Percentiles rank a stretch among this genome's conserved stretches.
Evolutionary conservation across 2,888 invertebrate genomes (phyloP).

Genomic region (Nesidiocoris tenuis): DNA sequence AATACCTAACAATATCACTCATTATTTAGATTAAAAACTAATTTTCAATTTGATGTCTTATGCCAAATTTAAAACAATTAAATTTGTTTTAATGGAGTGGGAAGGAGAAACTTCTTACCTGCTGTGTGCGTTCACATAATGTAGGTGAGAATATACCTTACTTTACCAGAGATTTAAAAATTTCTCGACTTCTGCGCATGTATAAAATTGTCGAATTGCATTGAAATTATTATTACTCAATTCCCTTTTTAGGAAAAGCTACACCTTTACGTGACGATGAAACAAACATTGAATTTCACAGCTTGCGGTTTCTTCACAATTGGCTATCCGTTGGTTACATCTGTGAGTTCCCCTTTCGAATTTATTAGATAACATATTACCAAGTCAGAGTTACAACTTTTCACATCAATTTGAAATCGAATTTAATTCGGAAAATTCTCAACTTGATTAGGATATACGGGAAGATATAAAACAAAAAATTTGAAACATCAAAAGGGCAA

Average conservation of each 20-base stretch:
- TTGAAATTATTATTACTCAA: background rate
- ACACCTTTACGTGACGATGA: slow-evolving; percentile 40
- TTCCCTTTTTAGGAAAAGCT: slow-evolving; percentile 29
- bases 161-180: background rate
- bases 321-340: slow-evolving; percentile 39
- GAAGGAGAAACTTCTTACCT: no score
- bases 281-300: slow-evolving; percentile 36
- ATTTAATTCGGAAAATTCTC: background rate
- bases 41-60: no score
- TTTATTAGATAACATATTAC: background rate
- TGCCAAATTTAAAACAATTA: no score
- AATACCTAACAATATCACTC: no score
- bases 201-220: background rate
- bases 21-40: no score
- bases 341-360: slow-evolving; percentile 19
- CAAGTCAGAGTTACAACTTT: no score
- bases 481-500: no score
- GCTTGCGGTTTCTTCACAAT: slow-evolving; percentile 39
- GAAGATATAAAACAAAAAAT: background rate
- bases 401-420: background rate
- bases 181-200: background rate
- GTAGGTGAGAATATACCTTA: no score
- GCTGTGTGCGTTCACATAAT: no score
- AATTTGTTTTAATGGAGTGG: no score
- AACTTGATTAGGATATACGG: no score